phyloP scores from a whole-genome alignment of 2,113 vertebrate genomes.

The Phalacrocorax carbo region DNA sequence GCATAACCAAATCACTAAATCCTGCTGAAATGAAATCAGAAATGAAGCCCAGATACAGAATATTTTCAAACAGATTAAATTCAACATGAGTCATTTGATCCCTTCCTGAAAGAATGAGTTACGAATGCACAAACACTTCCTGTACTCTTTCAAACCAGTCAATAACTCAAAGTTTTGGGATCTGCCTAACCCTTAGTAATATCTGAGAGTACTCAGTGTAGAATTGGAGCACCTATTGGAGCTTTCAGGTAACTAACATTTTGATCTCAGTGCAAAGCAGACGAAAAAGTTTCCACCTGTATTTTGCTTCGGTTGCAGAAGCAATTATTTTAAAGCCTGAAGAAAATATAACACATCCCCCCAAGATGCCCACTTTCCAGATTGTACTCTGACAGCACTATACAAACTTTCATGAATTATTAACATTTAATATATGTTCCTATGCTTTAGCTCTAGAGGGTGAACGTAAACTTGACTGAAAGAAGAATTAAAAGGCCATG shows the following conservation, averaged over 20 bases:
- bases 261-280: background rate
- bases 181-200: background rate
- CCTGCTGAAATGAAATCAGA: background rate
- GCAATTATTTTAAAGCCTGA: slow-evolving; percentile 2
- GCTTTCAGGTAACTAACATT: background rate
- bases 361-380: background rate
- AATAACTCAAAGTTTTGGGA: background rate
- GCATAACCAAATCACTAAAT: slow-evolving; percentile 11
- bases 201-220: background rate
- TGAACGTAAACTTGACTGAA: background rate
- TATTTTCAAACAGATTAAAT: slow-evolving; percentile 10
- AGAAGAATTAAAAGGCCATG: background rate
- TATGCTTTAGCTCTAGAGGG: background rate
- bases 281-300: background rate
- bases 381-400: background rate
- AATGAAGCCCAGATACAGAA: background rate
- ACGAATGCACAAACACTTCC: background rate
- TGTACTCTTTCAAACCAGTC: background rate
- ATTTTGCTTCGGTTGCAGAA: background rate
- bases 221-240: background rate
- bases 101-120: background rate
- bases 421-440: background rate
- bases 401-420: background rate
- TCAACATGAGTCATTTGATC: background rate
- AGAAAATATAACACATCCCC: background rate